Evolutionary conservation across 2,888 invertebrate species (phyloP).

Genomic region (Notocelia uddmanniana): DNA sequence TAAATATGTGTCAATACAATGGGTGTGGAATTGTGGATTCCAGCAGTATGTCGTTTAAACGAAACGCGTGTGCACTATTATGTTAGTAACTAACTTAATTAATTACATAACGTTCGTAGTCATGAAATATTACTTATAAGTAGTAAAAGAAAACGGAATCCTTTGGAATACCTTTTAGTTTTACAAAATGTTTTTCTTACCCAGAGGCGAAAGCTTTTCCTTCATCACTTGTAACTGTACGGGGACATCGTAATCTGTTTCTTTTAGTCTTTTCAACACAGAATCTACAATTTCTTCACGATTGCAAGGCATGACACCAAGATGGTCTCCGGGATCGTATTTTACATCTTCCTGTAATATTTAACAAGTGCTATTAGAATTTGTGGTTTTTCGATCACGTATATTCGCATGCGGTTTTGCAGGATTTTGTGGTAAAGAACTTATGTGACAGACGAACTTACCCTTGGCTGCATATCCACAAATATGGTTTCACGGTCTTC

Average conservation of each 20-base stretch:
- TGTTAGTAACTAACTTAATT: too few species aligned
- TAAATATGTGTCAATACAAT: too few species aligned
- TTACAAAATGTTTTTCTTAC: constrained; percentile 70
- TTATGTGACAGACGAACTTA: constrained; percentile 54
- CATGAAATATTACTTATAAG: too few species aligned
- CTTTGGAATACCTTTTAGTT: too few species aligned
- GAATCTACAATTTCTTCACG: constrained; percentile 91
- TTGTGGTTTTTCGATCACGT: neutral
- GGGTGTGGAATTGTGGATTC: too few species aligned
- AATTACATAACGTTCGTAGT: too few species aligned
- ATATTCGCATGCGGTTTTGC: neutral
- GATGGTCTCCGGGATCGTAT: constrained; percentile 96
- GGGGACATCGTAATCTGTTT: constrained; percentile 88
- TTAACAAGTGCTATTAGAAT: constrained; percentile 2
- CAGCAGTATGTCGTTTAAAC: too few species aligned
- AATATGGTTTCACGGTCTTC: constrained; percentile 86
- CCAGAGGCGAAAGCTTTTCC: constrained; percentile 93
- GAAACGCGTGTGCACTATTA: too few species aligned
- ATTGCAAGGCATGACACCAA: constrained; percentile 96
- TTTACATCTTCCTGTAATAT: constrained; percentile 79
- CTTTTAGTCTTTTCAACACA: constrained; percentile 89
- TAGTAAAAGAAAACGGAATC: too few species aligned
- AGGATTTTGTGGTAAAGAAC: too few species aligned
- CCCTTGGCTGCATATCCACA: constrained; percentile 83
- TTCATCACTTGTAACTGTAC: constrained; percentile 93